These are phyloP conservation scores for Heterotilapia buettikoferi DNA, from an alignment of 2,113 vertebrate species.

Conservation along the genomic window DNA sequence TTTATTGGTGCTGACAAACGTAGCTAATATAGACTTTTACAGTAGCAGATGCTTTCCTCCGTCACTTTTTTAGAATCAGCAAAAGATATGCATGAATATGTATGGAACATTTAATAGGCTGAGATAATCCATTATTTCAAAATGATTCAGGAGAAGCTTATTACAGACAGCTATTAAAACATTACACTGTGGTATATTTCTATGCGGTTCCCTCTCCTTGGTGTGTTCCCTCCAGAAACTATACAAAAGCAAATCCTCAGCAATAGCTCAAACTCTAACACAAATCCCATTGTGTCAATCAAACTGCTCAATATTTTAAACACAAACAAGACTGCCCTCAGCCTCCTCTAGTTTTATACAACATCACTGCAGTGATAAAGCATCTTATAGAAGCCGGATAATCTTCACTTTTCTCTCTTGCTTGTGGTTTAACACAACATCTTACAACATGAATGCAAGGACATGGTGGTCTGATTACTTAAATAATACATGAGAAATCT, in stretches of 20 bases:
- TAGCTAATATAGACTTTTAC: neutral
- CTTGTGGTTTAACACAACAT: conserved; percentile 56
- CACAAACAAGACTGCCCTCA: neutral
- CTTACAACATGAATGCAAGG: conserved; percentile 51
- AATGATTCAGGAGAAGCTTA: conserved; percentile 12
- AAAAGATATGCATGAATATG: neutral
- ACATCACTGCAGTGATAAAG: neutral
- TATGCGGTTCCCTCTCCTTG: neutral
- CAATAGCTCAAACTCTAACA: neutral
- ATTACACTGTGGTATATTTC: neutral
- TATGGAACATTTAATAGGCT: conserved; percentile 10
- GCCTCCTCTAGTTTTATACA: conserved; percentile 3
- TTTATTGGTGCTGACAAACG: neutral
- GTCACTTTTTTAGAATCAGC: neutral
- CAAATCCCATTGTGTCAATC: neutral
- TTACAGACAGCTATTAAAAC: conserved; percentile 31
- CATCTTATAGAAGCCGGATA: neutral
- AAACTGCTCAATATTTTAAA: conserved; percentile 28
- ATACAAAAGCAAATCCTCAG: neutral
- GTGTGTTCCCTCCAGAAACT: neutral
- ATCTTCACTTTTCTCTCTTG: conserved; percentile 42
- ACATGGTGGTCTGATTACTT: conserved; percentile 69
- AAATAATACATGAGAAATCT: conserved; percentile 76
- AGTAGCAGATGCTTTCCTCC: neutral
- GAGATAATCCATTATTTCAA: conserved; percentile 27